A percentile compares a stretch with the other conserved stretches of the same genome.
These are phyloP conservation scores for Drosophila paucipuncta DNA, from an alignment of 2,888 invertebrate genomes.

Conservation along the genomic window DNA sequence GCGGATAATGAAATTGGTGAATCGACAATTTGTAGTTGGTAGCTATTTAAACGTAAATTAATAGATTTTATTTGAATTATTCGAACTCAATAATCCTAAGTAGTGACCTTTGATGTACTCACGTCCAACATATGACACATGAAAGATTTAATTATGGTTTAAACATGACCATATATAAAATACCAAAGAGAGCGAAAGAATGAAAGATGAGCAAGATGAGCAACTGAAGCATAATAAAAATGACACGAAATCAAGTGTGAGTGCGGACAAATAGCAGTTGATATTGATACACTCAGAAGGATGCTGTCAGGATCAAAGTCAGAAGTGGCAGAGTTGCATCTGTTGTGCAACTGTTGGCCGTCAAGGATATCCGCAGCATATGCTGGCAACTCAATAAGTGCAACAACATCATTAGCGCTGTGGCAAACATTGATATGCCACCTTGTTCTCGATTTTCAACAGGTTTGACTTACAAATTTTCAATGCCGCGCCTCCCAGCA, in stretches of 20 bases:
- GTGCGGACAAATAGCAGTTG: conserved; percentile 9
- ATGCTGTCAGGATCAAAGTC: conserved; percentile 3
- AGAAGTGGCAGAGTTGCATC: conserved; percentile 24
- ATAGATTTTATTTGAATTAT: not conserved
- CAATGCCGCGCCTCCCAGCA: conserved; percentile 42
- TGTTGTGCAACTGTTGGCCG: conserved; percentile 37
- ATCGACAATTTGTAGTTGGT: not conserved
- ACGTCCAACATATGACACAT: not conserved
- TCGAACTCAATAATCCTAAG: not conserved
- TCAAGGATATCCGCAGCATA: conserved; percentile 74
- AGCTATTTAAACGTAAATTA: not conserved
- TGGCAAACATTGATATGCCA: conserved; percentile 36
- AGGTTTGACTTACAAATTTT: conserved; percentile 66
- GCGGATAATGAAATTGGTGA: not conserved
- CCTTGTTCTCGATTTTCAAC: conserved; percentile 63
- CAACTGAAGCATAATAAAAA: not conserved
- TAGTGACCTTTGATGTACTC: not conserved
- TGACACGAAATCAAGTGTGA: conserved; percentile 1
- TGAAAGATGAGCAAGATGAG: not conserved
- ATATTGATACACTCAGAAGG: conserved; percentile 9
- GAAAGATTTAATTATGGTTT: conserved; percentile 10
- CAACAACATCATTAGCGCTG: conserved; percentile 68
- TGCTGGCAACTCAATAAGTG: conserved; percentile 34
- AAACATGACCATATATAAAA: not conserved
- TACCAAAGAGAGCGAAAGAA: not conserved